Evolutionary conservation across 2,113 vertebrate species (phyloP).

Genomic region (Uropsilus gracilis): DNA sequence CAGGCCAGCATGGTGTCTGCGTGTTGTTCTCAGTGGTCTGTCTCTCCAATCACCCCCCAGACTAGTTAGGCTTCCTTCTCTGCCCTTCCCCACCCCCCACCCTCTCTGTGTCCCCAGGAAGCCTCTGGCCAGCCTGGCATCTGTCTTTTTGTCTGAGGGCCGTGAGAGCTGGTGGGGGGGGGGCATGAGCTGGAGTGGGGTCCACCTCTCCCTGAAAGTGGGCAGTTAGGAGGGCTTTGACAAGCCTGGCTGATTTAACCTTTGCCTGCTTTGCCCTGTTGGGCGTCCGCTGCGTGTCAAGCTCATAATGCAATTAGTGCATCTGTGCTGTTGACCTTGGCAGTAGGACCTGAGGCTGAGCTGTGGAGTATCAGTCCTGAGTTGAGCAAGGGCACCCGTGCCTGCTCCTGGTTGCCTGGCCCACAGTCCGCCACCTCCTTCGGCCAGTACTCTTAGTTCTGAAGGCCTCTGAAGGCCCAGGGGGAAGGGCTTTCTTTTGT

Average conservation of each 20-base stretch:
- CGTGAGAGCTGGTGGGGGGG: constrained; percentile 70
- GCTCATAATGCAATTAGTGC: constrained; percentile 96
- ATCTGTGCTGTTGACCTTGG: constrained; percentile 95
- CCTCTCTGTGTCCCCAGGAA: constrained; percentile 30
- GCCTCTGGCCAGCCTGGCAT: constrained; percentile 56
- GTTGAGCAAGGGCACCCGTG: constrained; percentile 84
- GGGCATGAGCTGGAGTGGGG: background rate
- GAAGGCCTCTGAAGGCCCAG: too few species aligned
- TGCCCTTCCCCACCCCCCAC: background rate
- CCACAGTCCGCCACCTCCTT: constrained; percentile 81
- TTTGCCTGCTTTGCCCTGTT: constrained; percentile 93
- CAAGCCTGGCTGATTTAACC: constrained; percentile 96
- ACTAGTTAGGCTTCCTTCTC: too few species aligned
- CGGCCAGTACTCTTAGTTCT: too few species aligned
- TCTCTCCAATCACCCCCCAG: background rate
- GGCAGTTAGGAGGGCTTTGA: constrained; percentile 90
- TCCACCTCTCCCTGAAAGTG: constrained; percentile 84
- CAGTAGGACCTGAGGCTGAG: constrained; percentile 86
- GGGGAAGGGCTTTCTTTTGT: constrained; percentile 75
- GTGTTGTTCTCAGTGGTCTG: too few species aligned
- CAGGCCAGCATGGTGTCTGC: too few species aligned
- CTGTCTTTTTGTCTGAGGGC: constrained; percentile 74
- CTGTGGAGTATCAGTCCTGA: constrained; percentile 89
- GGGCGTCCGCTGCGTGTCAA: constrained; percentile 94
- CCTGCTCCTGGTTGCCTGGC: constrained; percentile 74